Evolutionary conservation across 2,113 vertebrate species (phyloP), one percentile per base, ranked within the genome.

Genomic region (Merops nubicus): DNA sequence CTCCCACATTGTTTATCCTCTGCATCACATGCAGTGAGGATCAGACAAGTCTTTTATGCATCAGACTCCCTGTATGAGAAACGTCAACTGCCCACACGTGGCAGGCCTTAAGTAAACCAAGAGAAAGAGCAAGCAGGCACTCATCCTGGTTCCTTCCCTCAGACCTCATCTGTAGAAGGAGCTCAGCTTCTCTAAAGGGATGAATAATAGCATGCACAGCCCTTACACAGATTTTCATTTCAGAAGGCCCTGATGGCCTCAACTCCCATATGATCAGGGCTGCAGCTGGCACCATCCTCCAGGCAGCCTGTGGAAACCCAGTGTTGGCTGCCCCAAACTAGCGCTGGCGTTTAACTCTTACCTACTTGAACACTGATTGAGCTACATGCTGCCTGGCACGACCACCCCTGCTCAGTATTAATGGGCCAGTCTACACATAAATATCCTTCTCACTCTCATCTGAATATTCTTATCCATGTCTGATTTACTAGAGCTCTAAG

Each of bases 1-100:
- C 92, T 90, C 93, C 85, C 92, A 95, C 13, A 0, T 77, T 93
- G 88, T 93, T 94, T 95, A 86, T 86, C 54, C 88, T 94, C 76
- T 38, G 64, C 47, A 84, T 83, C 85, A 94, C 82, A 86, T 23
- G 54, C 54, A 67, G 45, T 16, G 23, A 80, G n/a, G 86, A 77
- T 92, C 79, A 93, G 79, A 45, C 75, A 76, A 85, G 67, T 45
- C 79, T 91, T 85, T 67, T 20, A 76, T 50, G 79, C 9, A 0
- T 80, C 92, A 88, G 67, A 67, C 69, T 77, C 42, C 45, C 48
- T 85, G 34, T n/a, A 81, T 12, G 47, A 2, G 0, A 82, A 93
- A 85, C 34, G 83, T 25, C 38, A 70, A 29, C 59, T 70, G 72
- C 91, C 83, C 54, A 76, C 63, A 79, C 4, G 3, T 8, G 26